These are phyloP conservation scores for Acipenser oxyrinchus DNA, from an alignment of 2,797 vertebrate genomes.

Conservation along the genomic window DNA sequence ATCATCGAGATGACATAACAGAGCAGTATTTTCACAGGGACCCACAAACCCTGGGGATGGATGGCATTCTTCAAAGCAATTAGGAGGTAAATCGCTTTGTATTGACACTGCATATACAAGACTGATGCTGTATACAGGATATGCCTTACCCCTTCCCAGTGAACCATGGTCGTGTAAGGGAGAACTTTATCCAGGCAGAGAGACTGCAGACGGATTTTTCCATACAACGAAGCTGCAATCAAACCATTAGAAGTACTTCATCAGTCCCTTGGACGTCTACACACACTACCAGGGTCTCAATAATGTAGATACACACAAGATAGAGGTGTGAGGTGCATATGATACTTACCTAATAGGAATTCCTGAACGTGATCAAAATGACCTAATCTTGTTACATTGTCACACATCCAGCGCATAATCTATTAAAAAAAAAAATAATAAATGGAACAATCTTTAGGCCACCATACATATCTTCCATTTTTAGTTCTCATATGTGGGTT, in stretches of 20 bases:
- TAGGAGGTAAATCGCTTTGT: too few relatives aligned
- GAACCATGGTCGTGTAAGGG: constrained; percentile 74
- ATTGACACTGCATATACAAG: too few relatives aligned
- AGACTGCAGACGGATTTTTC: constrained; percentile 65
- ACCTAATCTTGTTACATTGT: constrained; percentile 64
- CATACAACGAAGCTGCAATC: constrained; percentile 75
- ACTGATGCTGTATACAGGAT: not conserved
- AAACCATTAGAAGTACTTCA: not conserved
- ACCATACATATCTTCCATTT: not conserved
- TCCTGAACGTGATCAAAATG: constrained; percentile 90
- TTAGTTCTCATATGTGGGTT: too few relatives aligned
- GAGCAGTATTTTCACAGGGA: not conserved
- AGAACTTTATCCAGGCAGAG: constrained; percentile 73
- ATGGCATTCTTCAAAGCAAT: too few relatives aligned
- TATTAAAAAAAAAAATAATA: constrained; percentile 37
- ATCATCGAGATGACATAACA: constrained; percentile 28
- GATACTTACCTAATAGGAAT: constrained; percentile 80
- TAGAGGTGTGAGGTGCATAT: not conserved
- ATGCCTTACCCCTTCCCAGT: constrained; percentile 56
- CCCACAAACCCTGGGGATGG: too few relatives aligned
- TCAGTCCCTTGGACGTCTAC: too few relatives aligned
- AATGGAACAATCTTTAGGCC: too few relatives aligned
- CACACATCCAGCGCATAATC: constrained; percentile 85
- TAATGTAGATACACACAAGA: constrained; percentile 9
- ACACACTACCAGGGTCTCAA: not conserved